A percentile compares a stretch with the other conserved stretches of the same genome.
phyloP scores from a whole-genome alignment of 2,113 vertebrate genomes.

The Carassius carassius region DNA sequence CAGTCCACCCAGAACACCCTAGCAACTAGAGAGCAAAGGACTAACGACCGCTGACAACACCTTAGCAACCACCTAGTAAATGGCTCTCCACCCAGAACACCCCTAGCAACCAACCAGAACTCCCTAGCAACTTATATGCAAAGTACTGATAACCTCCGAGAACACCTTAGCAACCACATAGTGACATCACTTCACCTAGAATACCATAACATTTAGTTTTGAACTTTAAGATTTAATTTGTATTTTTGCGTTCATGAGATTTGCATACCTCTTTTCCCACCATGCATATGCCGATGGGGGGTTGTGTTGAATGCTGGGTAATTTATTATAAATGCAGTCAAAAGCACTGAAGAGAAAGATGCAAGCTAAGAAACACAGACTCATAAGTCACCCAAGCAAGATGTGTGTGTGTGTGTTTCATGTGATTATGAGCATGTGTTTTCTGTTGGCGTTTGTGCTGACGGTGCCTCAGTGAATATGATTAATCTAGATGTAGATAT shows the following conservation, averaged over 20 bases:
- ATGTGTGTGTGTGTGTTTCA: neutral
- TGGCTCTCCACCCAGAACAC: too few species aligned
- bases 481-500: neutral
- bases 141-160: too few species aligned
- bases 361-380: conserved; percentile 36
- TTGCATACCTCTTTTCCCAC: neutral
- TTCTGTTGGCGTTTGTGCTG: neutral
- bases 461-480: neutral
- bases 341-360: conserved; percentile 26
- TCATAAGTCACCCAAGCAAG: conserved; percentile 37
- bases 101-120: neutral
- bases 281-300: conserved; percentile 6
- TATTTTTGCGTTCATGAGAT: neutral
- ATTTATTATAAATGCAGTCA: conserved; percentile 42
- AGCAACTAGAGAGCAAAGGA: neutral
- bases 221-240: neutral
- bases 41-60: neutral
- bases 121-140: neutral
- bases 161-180: neutral
- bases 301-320: neutral
- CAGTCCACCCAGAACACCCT: too few species aligned
- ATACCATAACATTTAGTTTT: neutral
- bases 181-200: neutral
- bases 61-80: neutral
- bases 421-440: neutral